These are phyloP conservation scores for Anguilla pacifica DNA, from an alignment of 2,797 vertebrate species.

Conservation along the genomic window DNA sequence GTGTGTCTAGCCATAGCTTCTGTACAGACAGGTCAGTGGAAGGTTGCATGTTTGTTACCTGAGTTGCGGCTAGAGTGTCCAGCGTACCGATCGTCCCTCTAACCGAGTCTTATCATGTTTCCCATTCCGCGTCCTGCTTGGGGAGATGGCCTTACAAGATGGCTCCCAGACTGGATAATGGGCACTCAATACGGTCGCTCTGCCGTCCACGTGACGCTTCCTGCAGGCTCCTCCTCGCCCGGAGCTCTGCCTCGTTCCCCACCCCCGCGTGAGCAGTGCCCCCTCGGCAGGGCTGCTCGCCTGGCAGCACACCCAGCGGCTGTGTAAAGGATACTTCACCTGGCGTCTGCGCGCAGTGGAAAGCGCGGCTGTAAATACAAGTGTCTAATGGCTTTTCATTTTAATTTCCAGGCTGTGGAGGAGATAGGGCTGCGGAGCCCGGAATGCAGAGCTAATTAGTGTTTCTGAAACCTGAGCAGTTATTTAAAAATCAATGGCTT, in stretches of 20 bases:
- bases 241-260: neutral
- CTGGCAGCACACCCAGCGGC: constrained; percentile 25
- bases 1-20: neutral
- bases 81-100: neutral
- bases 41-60: neutral
- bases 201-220: constrained; percentile 35
- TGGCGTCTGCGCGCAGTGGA: constrained; percentile 25
- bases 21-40: neutral
- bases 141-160: constrained; percentile 31
- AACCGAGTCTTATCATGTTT: constrained; percentile 24
- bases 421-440: neutral
- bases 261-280: neutral
- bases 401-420: constrained; percentile 49
- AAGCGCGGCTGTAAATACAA: constrained; percentile 45
- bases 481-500: constrained; percentile 63
- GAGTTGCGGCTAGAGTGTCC: neutral
- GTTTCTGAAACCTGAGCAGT: constrained; percentile 61
- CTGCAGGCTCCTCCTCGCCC: constrained; percentile 18
- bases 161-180: constrained; percentile 26
- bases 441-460: constrained; percentile 53
- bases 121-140: constrained; percentile 24
- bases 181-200: constrained; percentile 28
- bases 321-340: constrained; percentile 37
- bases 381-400: constrained; percentile 43
- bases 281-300: constrained; percentile 35